phyloP scores from a whole-genome alignment of 2,888 invertebrate genomes.

The Strigamia maritima region DNA sequence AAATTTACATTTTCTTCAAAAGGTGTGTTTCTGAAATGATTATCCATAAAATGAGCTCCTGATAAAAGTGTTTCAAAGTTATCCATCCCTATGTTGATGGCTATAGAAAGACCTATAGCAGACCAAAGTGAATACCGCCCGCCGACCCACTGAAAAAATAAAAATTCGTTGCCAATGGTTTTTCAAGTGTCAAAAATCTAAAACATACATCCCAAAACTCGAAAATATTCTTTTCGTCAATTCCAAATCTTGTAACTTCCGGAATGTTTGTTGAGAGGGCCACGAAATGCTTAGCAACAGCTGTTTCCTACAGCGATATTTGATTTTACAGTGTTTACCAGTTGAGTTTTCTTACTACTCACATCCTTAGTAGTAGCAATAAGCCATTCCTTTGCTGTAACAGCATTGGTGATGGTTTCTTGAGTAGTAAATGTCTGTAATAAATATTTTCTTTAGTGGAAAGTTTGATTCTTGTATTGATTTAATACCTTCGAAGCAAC shows the following conservation, averaged over 20 bases:
- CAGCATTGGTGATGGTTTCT: constrained; percentile 98
- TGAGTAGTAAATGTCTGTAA: constrained; percentile 85
- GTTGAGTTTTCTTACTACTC: constrained; percentile 49
- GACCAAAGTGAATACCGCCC: constrained; percentile 98
- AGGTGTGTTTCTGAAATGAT: constrained; percentile 83
- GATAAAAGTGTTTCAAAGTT: constrained; percentile 88
- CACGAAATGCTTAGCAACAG: constrained; percentile 96
- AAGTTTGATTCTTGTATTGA: neutral
- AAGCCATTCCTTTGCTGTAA: constrained; percentile 96
- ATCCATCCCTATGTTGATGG: constrained; percentile 64
- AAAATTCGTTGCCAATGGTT: neutral
- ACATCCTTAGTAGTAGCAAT: constrained; percentile 80
- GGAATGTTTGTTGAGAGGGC: constrained; percentile 92
- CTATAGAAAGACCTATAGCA: constrained; percentile 96
- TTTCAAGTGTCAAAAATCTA: neutral
- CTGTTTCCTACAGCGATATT: constrained; percentile 48
- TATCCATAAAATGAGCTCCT: constrained; percentile 91
- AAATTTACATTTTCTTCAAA: constrained; percentile 82
- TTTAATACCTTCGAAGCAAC: constrained; percentile 80
- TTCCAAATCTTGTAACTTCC: constrained; percentile 96
- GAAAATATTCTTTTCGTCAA: constrained; percentile 96
- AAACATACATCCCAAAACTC: constrained; percentile 89
- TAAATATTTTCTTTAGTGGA: neutral
- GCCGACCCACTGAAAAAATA: constrained; percentile 76
- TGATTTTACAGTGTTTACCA: neutral